Evolutionary conservation across 2,888 invertebrate genomes (phyloP).

Genomic region (Drosophila hamatofila): DNA sequence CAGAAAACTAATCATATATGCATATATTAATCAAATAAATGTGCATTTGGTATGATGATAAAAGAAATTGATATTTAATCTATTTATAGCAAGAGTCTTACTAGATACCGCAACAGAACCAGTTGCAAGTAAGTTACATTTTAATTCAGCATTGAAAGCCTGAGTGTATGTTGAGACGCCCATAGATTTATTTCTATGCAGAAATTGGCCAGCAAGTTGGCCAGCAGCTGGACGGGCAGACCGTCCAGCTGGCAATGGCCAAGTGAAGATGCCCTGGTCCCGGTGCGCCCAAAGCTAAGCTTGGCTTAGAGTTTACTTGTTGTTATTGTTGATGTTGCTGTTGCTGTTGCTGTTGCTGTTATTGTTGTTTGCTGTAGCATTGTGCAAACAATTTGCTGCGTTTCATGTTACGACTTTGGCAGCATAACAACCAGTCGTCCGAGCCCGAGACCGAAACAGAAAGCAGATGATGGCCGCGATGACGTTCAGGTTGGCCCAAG

Average conservation of each 20-base stretch:
- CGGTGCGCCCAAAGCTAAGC: conserved; percentile 36
- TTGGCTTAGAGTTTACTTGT: conserved; percentile 40
- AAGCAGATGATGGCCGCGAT: conserved; percentile 57
- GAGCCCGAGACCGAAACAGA: conserved; percentile 29
- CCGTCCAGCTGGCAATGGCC: conserved; percentile 11
- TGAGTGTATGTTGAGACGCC: conserved; percentile 24
- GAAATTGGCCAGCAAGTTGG: conserved; percentile 19
- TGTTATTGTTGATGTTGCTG: background rate
- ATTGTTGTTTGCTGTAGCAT: conserved; percentile 32
- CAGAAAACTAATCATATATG: background rate
- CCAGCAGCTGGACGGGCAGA: conserved; percentile 17
- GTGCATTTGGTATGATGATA: background rate
- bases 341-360: background rate
- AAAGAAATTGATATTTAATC: conserved; percentile 7
- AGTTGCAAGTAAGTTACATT: conserved; percentile 32
- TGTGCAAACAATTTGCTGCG: conserved; percentile 75
- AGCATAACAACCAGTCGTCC: conserved; percentile 46
- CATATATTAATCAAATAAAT: background rate
- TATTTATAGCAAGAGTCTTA: conserved; percentile 17
- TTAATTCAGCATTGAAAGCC: conserved; percentile 29
- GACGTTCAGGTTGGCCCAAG: conserved; percentile 30
- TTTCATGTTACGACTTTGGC: conserved; percentile 72
- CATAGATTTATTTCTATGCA: conserved; percentile 35
- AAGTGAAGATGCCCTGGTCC: conserved; percentile 23
- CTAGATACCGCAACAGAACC: conserved; percentile 11